Conservation (phyloP, 2,797 vertebrate genomes). For the Melanotaenia maccullochi region DNA sequence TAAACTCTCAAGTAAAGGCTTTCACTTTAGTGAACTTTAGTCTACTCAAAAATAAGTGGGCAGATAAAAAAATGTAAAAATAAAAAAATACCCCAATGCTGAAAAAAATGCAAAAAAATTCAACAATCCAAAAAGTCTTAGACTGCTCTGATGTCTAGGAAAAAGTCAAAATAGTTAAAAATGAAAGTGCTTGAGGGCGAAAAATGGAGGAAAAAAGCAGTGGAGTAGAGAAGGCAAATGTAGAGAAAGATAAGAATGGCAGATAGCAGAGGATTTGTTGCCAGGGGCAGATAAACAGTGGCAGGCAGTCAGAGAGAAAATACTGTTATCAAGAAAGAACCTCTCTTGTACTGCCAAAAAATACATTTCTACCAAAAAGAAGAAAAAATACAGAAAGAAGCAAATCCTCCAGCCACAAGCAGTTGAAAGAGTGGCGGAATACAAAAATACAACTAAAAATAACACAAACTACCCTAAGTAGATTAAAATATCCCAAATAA, state of each 20-base stretch:
- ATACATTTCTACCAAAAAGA: slow-evolving; percentile 45
- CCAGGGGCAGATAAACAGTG: slow-evolving; percentile 74
- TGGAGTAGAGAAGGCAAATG: slow-evolving; percentile 76
- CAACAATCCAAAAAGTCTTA: slow-evolving; percentile 65
- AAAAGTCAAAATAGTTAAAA: slow-evolving; percentile 81
- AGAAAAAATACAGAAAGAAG: slow-evolving; percentile 13
- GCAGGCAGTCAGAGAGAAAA: slow-evolving; percentile 76
- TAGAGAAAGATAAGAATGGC: slow-evolving; percentile 76
- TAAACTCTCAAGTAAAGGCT: slow-evolving; percentile 77
- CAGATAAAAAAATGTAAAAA: neutral
- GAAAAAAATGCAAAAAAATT: slow-evolving; percentile 52
- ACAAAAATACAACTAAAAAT: slow-evolving; percentile 29
- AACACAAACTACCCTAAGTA: slow-evolving; percentile 6
- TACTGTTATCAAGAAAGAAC: slow-evolving; percentile 70
- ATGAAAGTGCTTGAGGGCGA: slow-evolving; percentile 67
- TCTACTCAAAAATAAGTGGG: slow-evolving; percentile 48
- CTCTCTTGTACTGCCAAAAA: slow-evolving; percentile 67
- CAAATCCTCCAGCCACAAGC: slow-evolving; percentile 34
- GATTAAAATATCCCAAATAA: slow-evolving; percentile 16
- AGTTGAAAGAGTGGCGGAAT: slow-evolving; percentile 21
- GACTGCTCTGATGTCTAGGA: slow-evolving; percentile 62
- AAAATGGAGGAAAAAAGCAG: slow-evolving; percentile 75
- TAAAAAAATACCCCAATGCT: slow-evolving; percentile 45
- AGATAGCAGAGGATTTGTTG: slow-evolving; percentile 74
- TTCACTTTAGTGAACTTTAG: slow-evolving; percentile 43